Evolutionary conservation across 2,797 vertebrate species (phyloP).

Genomic region (Helostoma temminkii): DNA sequence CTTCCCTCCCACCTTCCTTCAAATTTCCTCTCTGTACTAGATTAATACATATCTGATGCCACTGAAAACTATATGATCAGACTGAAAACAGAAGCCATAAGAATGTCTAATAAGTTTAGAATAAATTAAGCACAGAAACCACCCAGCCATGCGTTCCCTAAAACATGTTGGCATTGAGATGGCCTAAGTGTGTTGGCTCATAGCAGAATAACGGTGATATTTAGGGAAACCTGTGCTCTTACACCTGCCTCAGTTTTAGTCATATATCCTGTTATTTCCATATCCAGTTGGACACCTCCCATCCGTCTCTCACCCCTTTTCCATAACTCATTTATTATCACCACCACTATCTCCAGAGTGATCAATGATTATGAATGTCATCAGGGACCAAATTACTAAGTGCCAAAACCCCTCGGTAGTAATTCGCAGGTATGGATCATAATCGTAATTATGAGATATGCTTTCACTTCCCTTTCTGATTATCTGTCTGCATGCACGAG

Average conservation of each 20-base stretch:
- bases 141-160: not conserved
- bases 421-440: slow-evolving; percentile 60
- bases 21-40: not conserved
- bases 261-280: slow-evolving; percentile 30
- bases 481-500: slow-evolving; percentile 62
- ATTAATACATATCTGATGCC: slow-evolving; percentile 24
- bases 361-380: slow-evolving; percentile 71
- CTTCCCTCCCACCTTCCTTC: slow-evolving; percentile 9
- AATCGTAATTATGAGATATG: slow-evolving; percentile 76
- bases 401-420: slow-evolving; percentile 17
- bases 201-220: slow-evolving; percentile 7
- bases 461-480: slow-evolving; percentile 67
- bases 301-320: slow-evolving; percentile 45
- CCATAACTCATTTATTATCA: slow-evolving; percentile 57
- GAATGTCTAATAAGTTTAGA: no score
- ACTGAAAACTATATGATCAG: no score
- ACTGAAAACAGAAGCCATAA: no score
- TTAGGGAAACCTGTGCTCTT: slow-evolving; percentile 6
- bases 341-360: slow-evolving; percentile 35
- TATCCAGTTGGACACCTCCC: slow-evolving; percentile 28
- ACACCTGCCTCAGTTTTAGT: slow-evolving; percentile 30
- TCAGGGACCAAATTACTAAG: slow-evolving; percentile 30
- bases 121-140: not conserved
- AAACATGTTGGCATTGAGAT: not conserved
- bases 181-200: not conserved